Evolutionary conservation across 2,888 invertebrate species (phyloP), one percentile per base, ranked within the genome.

Genomic region (Caenorhabditis doughertyi): DNA sequence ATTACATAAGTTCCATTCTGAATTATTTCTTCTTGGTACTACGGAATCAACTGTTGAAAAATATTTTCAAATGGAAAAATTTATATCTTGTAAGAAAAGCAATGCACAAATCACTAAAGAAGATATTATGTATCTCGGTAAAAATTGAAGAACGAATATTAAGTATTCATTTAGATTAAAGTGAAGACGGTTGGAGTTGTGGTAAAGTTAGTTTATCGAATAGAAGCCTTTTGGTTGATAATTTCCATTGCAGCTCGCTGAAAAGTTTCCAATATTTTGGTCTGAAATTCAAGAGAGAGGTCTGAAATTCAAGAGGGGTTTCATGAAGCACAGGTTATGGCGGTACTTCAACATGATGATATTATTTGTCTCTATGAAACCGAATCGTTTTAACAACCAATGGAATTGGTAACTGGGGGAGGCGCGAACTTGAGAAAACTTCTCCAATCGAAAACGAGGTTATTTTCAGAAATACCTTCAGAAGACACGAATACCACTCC

Each of bases 331-430:
- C 16, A 32, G 11, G 42, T 67, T 0, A 77, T 77, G 77, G 13
- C 25, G 21, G 5, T 21, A 1, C 58, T 77, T 16, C n/a, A n/a
- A 32, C 77, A 77, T 29, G 3, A 4, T 21, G 62, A 68, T 51
- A 29, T 77, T 5, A 53, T 77, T 8, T 32, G 47, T 23, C 32
- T 77, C 13, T 77, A 62, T 68, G 77, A 62, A 16, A 23, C 70
- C 13, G 68, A 68, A 11, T 49, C 67, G 0, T n/a, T 77, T 0
- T 32, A 70, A 25, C 32, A 51, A 27, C 77, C 77, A 11, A 77
- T 77, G 68, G 77, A 77, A 21, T 29, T 77, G 25, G 42, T 77
- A 1, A 21, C 58, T 1, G 67, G 76, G 9, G 76, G 76, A 13
- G 67, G 60, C 60, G n/a, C 67, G 23, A 64, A 56, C 42, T 55